Base-by-base conservation (phyloP, 1,140 invertebrate species). In the Rhagoletis zephyria region DNA sequence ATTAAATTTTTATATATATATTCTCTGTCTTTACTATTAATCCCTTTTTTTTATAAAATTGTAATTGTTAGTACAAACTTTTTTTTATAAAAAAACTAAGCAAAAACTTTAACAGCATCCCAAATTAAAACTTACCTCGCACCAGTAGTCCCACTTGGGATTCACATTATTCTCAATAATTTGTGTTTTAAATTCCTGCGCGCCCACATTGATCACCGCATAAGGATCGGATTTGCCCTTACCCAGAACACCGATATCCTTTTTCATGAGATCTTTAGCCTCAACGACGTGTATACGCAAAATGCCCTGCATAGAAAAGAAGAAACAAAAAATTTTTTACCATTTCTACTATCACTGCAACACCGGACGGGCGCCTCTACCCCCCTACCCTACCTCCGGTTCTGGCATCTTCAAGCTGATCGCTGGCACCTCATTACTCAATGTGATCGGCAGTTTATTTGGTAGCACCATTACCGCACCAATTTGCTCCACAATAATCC, bases 221-320 rank as follows among this genome's bases (percentile, higher is more conserved):
- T 99, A 99, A 4, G 98, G 98, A 94, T 99, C 98, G 3, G 97
- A 98, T 94, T 99, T 99, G 90, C 97, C 97, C 94, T 98, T 98
- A 91, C 98, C 97, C 88, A 99, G 93, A 90, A 99, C 94, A 67
- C 97, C 95, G 88, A 99, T 96, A 93, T 97, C 97, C 94, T 97
- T 97, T 91, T 97, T 98, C 95, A 97, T 97, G 1, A 99, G 94
- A 93, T 99, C 96, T 92, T 97, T 97, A n/a, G 97, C 98, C 95
- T 98, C 97, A 1, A 98, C 95, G 4, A 98, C 95, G 91, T 98
- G 96, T 88, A 99, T 96, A 89, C 97, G 94, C 74, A 98, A 93
- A 67, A 98, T 96, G 88, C 97, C 96, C 96, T 97, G 30, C 51
- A 74, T 88, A 89, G 30, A 10, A 9, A n/a, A 59, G 6, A 16